phyloP scores from a whole-genome alignment of 2,888 invertebrate species.

The Cosmia trapezina region DNA sequence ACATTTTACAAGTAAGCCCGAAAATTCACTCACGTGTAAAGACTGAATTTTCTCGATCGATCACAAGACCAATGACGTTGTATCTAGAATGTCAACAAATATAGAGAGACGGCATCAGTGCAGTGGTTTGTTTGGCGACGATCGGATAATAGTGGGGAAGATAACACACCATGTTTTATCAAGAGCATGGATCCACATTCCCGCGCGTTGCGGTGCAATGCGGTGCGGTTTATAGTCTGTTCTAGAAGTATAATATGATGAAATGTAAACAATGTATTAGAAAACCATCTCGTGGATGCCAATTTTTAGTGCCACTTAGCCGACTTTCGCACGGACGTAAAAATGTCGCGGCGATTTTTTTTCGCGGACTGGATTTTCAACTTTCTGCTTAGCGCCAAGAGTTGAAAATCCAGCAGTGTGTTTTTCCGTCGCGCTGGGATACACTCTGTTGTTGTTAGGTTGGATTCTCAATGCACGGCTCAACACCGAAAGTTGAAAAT shows the following conservation, averaged over 20 bases:
- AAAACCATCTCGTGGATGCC: too few relatives aligned
- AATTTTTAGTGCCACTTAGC: too few relatives aligned
- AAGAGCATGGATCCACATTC: background rate
- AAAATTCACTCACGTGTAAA: background rate
- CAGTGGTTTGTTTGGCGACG: slow-evolving; percentile 39
- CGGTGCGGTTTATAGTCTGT: background rate
- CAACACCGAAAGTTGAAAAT: too few relatives aligned
- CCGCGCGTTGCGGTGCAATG: background rate
- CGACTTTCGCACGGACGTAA: too few relatives aligned
- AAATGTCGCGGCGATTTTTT: too few relatives aligned
- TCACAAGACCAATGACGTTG: background rate
- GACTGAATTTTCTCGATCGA: slow-evolving; percentile 15
- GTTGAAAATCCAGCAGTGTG: too few relatives aligned
- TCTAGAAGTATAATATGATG: background rate
- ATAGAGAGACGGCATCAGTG: slow-evolving; percentile 14
- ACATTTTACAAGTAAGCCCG: background rate
- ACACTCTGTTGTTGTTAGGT: too few relatives aligned
- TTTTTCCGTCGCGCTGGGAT: too few relatives aligned
- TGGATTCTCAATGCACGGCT: too few relatives aligned
- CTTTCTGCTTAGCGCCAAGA: too few relatives aligned
- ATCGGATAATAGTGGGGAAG: slow-evolving; percentile 14
- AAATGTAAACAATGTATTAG: too few relatives aligned
- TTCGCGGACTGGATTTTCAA: too few relatives aligned
- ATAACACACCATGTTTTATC: slow-evolving; percentile 20
- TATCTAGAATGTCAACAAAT: slow-evolving; percentile 14